phyloP scores from a whole-genome alignment of 2,888 invertebrate species.

The Chorisops tibialis region DNA sequence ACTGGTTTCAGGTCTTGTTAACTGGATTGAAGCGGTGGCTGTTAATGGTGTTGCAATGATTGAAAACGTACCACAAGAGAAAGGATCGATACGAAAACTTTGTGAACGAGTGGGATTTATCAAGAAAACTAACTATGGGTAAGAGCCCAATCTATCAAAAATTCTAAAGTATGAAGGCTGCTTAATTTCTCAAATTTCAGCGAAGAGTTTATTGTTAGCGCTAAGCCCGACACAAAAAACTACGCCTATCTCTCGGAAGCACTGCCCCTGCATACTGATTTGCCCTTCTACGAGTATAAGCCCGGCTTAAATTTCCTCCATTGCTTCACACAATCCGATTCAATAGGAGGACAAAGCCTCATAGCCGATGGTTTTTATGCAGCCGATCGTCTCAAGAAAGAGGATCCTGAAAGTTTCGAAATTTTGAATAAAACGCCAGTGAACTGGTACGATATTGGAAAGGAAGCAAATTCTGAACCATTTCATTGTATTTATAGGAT shows the following conservation, averaged over 20 bases:
- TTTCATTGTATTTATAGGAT: constrained; percentile 63
- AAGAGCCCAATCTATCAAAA: constrained; percentile 29
- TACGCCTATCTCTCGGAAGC: constrained; percentile 68
- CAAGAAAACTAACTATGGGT: constrained; percentile 71
- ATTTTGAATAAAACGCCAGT: constrained; percentile 60
- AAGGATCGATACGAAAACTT: constrained; percentile 58
- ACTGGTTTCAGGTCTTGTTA: constrained; percentile 42
- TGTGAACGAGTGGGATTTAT: constrained; percentile 66
- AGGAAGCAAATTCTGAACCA: constrained; percentile 58
- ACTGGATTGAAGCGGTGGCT: constrained; percentile 63
- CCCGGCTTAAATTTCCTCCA: constrained; percentile 72
- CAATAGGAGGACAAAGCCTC: constrained; percentile 65
- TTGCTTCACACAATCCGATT: constrained; percentile 63
- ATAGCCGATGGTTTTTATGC: constrained; percentile 66
- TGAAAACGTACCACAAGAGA: constrained; percentile 57
- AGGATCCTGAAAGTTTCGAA: constrained; percentile 58
- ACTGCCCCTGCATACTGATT: constrained; percentile 70
- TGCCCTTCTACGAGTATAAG: constrained; percentile 73
- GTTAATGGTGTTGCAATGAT: constrained; percentile 65
- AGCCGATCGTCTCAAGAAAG: constrained; percentile 58
- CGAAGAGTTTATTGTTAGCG: constrained; percentile 63
- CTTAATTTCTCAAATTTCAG: constrained; percentile 42
- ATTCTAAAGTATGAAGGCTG: background rate
- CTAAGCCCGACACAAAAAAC: constrained; percentile 67
- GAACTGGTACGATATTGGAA: constrained; percentile 71